Evolutionary conservation across 2,797 vertebrate genomes (phyloP).

Genomic region (Hybognathus amarus): DNA sequence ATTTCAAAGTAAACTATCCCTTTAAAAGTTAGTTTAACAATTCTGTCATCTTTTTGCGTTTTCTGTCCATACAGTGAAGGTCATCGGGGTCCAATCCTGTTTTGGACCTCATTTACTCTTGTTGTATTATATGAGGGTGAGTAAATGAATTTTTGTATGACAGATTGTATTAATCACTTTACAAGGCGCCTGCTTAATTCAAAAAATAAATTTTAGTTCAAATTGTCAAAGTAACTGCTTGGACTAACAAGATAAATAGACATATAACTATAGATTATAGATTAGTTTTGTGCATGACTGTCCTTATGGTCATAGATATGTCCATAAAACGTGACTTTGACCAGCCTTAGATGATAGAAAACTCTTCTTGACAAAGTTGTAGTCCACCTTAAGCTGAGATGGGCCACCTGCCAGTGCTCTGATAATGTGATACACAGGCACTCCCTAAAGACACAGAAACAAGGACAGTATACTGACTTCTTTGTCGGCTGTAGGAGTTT

Average conservation of each 20-base stretch:
- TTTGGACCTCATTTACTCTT: background rate
- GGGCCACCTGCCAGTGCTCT: background rate
- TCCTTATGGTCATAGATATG: background rate
- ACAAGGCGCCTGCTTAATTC: background rate
- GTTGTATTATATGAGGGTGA: background rate
- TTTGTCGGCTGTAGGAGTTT: constrained; percentile 14
- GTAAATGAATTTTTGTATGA: background rate
- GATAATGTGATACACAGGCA: constrained; percentile 20
- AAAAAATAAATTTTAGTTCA: background rate
- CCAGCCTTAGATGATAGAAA: background rate
- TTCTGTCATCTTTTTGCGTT: background rate
- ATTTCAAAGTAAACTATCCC: too few species aligned
- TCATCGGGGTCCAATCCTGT: background rate
- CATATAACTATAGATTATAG: background rate
- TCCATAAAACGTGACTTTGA: background rate
- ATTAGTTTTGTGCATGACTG: background rate
- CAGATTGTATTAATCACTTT: background rate
- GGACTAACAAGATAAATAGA: background rate
- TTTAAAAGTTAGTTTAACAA: background rate
- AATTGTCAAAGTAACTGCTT: background rate
- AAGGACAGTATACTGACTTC: background rate
- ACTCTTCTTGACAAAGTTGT: background rate
- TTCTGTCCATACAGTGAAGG: background rate
- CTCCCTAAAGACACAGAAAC: constrained; percentile 18
- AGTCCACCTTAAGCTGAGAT: constrained; percentile 5